Percentiles rank a stretch among this genome's conserved stretches.
phyloP scores from a whole-genome alignment of 1,140 invertebrate genomes.

The Microplitis mediator region DNA sequence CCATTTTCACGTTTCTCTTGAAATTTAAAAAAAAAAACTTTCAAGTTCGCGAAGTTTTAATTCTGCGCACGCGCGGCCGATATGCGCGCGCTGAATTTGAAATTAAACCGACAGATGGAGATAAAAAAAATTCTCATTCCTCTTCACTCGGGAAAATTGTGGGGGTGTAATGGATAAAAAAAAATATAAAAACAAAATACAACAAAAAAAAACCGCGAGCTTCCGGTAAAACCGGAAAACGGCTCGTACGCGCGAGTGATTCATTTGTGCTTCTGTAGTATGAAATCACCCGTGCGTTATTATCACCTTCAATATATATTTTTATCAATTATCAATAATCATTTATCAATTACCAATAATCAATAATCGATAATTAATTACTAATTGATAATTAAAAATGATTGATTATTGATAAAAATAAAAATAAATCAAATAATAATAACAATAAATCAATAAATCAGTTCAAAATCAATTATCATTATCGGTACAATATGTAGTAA shows the following conservation, averaged over 20 bases:
- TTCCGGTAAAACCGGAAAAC: constrained; percentile 1
- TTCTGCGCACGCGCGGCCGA: no score
- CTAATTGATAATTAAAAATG: no score
- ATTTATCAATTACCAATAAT: no score
- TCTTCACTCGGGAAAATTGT: not conserved
- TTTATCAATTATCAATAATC: no score
- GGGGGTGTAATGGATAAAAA: not conserved
- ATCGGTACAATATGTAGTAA: not conserved
- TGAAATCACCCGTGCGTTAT: not conserved
- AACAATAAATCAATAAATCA: not conserved
- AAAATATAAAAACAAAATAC: not conserved
- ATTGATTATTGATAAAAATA: not conserved
- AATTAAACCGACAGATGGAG: not conserved
- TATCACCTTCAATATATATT: not conserved
- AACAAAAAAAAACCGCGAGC: not conserved
- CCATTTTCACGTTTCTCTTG: constrained; percentile 36
- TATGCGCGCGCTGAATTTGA: no score
- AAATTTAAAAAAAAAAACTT: not conserved
- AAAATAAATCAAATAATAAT: not conserved
- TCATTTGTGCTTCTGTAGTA: not conserved
- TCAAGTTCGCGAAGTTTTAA: no score
- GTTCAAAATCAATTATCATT: constrained; percentile 1
- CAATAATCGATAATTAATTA: no score
- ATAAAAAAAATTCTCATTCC: not conserved
- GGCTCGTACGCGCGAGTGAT: not conserved